phyloP scores from a whole-genome alignment of 2,113 vertebrate genomes.

The Oncorhynchus kisutch region DNA sequence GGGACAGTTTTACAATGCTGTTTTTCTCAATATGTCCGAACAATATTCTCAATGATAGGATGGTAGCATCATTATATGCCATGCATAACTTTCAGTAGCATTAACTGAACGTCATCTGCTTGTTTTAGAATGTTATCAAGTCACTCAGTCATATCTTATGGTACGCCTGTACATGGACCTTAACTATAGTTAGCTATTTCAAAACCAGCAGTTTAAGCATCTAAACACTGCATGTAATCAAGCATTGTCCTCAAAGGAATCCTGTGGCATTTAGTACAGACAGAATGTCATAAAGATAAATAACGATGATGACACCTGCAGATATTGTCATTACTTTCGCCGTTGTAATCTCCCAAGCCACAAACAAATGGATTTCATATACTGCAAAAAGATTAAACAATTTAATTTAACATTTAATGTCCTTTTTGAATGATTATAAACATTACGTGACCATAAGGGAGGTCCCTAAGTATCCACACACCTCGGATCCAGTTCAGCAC shows the following conservation, averaged over 20 bases:
- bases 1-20: neutral
- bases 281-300: slow-evolving; percentile 70
- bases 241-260: slow-evolving; percentile 61
- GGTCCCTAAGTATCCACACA: slow-evolving; percentile 26
- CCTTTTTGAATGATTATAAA: slow-evolving; percentile 62
- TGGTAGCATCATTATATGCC: neutral
- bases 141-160: neutral
- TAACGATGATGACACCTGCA: slow-evolving; percentile 70
- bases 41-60: neutral
- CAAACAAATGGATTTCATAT: slow-evolving; percentile 81
- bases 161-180: slow-evolving; percentile 24
- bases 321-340: slow-evolving; percentile 66
- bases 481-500: neutral
- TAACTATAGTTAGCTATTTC: slow-evolving; percentile 41
- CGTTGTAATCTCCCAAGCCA: slow-evolving; percentile 64
- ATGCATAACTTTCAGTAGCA: neutral
- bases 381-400: slow-evolving; percentile 72
- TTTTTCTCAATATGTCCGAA: neutral
- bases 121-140: neutral
- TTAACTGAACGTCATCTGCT: neutral
- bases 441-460: slow-evolving; percentile 50
- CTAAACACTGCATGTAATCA: slow-evolving; percentile 50
- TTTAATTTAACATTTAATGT: slow-evolving; percentile 68
- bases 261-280: slow-evolving; percentile 63
- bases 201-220: slow-evolving; percentile 59